These are phyloP conservation scores for Anableps anableps DNA, from an alignment of 2,797 vertebrate species.

Conservation along the genomic window DNA sequence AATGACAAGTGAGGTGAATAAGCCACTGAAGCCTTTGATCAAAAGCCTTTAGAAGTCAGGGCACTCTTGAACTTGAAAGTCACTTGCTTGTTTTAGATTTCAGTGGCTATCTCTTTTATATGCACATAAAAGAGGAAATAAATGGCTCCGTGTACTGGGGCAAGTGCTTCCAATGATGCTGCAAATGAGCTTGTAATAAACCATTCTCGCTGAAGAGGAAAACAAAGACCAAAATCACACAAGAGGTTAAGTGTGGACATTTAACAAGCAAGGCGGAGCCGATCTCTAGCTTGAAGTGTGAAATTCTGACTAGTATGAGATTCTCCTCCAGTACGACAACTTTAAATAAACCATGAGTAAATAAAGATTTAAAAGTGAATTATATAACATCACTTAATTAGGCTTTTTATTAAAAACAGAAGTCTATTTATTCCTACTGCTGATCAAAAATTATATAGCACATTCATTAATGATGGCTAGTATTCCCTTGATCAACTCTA, in stretches of 20 bases:
- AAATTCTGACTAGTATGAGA: neutral
- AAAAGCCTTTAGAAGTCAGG: constrained; percentile 63
- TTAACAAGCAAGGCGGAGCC: constrained; percentile 5
- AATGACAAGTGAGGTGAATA: constrained; percentile 57
- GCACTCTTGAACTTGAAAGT: constrained; percentile 66
- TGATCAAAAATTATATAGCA: neutral
- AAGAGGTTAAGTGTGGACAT: constrained; percentile 46
- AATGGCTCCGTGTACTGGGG: constrained; percentile 31
- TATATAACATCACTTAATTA: neutral
- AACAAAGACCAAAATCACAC: constrained; percentile 35
- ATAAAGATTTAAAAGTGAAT: neutral
- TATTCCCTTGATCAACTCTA: neutral
- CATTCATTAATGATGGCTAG: neutral
- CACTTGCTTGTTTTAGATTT: constrained; percentile 61
- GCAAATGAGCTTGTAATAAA: constrained; percentile 58
- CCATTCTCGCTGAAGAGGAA: constrained; percentile 30
- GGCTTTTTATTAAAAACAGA: neutral
- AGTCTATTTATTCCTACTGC: neutral
- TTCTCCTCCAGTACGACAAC: neutral
- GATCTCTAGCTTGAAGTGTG: constrained; percentile 4
- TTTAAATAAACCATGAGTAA: neutral
- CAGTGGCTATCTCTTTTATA: constrained; percentile 57
- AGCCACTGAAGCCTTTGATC: constrained; percentile 65
- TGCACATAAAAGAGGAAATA: constrained; percentile 56
- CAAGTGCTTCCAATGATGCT: constrained; percentile 31